Evolutionary conservation across 2,888 invertebrate species (phyloP), one percentile per base, ranked within the genome.

Genomic region (Syrista parreyssii): DNA sequence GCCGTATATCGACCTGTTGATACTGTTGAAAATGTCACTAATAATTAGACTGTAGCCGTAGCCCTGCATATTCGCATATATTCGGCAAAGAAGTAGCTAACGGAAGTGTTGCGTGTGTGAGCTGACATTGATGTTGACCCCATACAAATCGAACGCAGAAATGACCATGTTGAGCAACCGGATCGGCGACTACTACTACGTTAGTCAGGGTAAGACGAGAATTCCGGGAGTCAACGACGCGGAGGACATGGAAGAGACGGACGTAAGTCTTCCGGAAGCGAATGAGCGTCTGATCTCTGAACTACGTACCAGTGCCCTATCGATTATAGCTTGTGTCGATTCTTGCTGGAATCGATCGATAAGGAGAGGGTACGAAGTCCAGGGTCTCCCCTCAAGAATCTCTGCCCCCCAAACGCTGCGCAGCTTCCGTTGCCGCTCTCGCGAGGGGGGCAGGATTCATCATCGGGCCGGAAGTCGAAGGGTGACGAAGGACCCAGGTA

Each of bases 211-310:
- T 93, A 97, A 97, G 94, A 96, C 96, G 91, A 95, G 96, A 93
- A 98, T 99, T 92, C 97, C 98, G 92, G 97, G 96, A 92, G 95
- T 99, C 93, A 98, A 98, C 94, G 98, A 99, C 94, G 95, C 94
- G 89, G 96, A 95, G 92, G 97, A 98, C 93, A 96, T 97, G 94
- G 94, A 94, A 92, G 93, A 94, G 90, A 97, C 96, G 91, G 96
- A 96, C 93, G 97, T 97, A 96, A 97, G 96, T 96, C 90, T 87
- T 85, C 80, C 88, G 72, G 71, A 76, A 76, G 23, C 23, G 55
- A 55, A 55, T 2, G 9, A 23, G 55, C 9, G 9, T 23, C 23
- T 55, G 55, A 55, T 23, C 55, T 23, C 55, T 23, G 55, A 55
- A 9, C 23, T 23, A 23, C 23, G 23, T 55, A 55, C 15, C 55